A percentile compares a stretch with the other conserved stretches of the same genome.
phyloP scores from a whole-genome alignment of 2,888 invertebrate genomes.

The Allacma fusca region DNA sequence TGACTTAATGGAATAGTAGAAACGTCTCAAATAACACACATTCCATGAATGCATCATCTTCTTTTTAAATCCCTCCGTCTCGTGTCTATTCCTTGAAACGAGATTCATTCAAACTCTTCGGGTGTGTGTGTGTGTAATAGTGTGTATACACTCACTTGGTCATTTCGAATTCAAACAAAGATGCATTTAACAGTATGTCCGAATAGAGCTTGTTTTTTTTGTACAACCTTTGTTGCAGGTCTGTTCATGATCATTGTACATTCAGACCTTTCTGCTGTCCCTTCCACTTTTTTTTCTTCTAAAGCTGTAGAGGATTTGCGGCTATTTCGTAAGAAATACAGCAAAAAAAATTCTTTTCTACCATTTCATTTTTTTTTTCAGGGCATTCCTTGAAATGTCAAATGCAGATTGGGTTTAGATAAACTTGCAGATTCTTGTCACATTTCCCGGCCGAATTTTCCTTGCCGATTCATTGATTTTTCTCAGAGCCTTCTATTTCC shows the following conservation, averaged over 20 bases:
- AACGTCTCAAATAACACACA: too few relatives aligned
- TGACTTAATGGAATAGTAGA: too few relatives aligned
- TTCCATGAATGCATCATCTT: too few relatives aligned
- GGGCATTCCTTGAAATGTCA: background rate
- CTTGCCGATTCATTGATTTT: background rate
- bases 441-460: background rate
- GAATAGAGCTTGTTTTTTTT: too few relatives aligned
- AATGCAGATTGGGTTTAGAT: background rate
- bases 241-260: too few relatives aligned
- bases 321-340: too few relatives aligned
- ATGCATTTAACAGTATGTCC: background rate
- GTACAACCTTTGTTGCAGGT: too few relatives aligned
- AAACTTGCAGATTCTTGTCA: background rate
- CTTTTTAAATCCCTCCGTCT: too few relatives aligned
- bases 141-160: background rate
- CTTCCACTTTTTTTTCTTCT: too few relatives aligned
- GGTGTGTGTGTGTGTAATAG: too few relatives aligned
- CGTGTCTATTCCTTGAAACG: background rate
- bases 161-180: background rate
- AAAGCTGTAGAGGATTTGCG: too few relatives aligned
- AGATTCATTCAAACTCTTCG: constrained; percentile 4
- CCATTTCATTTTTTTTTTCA: background rate
- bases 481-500: background rate
- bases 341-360: background rate
- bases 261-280: too few relatives aligned